Evolutionary conservation across 2,888 invertebrate species (phyloP).

Genomic region (Ceriagrion tenellum): DNA sequence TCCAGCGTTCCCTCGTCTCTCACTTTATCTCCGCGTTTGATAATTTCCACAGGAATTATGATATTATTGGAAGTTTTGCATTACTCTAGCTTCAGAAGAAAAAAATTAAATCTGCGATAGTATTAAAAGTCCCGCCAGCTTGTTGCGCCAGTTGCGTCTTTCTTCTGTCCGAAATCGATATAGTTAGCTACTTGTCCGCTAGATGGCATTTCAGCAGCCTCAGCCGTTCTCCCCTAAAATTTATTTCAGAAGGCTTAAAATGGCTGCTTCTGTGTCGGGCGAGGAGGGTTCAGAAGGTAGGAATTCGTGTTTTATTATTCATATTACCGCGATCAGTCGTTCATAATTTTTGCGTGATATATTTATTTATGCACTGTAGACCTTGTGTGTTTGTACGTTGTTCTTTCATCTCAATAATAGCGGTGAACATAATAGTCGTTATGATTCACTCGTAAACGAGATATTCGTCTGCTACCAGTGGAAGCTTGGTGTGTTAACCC

Average conservation of each 20-base stretch:
- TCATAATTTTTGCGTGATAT: not conserved
- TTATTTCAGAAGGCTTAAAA: conserved; percentile 67
- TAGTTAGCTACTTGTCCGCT: not conserved
- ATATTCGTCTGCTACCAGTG: conserved; percentile 62
- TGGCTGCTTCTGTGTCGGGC: conserved; percentile 62
- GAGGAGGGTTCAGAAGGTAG: conserved; percentile 62
- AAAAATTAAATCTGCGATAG: not conserved
- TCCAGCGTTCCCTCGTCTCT: too few relatives aligned
- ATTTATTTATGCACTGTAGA: not conserved
- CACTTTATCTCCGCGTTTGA: too few relatives aligned
- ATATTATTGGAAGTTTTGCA: too few relatives aligned
- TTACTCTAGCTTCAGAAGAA: too few relatives aligned
- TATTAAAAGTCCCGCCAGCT: conserved; percentile 39
- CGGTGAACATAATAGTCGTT: not conserved
- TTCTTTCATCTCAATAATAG: not conserved
- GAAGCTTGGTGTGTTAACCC: conserved; percentile 29
- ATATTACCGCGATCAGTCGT: not conserved
- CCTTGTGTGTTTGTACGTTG: not conserved
- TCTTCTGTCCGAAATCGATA: conserved; percentile 42
- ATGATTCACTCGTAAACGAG: conserved; percentile 11
- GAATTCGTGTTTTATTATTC: conserved; percentile 49
- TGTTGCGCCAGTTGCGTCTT: conserved; percentile 61
- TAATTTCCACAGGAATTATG: too few relatives aligned
- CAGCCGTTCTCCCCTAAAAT: conserved; percentile 13
- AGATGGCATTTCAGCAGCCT: not conserved